Percentiles rank a stretch among this genome's conserved stretches.
Conservation (phyloP, 2,113 vertebrate genomes). For the Pluvialis apricaria region DNA sequence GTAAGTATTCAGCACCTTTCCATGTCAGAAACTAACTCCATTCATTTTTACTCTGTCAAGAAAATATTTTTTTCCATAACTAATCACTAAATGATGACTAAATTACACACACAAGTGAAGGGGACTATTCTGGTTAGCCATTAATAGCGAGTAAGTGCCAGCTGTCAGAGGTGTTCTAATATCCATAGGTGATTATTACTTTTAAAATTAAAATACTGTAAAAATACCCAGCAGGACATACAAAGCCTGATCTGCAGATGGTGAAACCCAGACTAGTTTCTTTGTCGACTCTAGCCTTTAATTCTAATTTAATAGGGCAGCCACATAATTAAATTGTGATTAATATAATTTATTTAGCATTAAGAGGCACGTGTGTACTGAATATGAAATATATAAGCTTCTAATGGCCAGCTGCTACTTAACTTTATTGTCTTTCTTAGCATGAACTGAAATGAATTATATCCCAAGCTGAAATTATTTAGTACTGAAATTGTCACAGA, state of each 20-base stretch:
- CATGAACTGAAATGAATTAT: not conserved
- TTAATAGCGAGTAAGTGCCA: not conserved
- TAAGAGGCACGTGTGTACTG: not conserved
- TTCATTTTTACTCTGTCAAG: not conserved
- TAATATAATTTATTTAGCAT: conserved; percentile 41
- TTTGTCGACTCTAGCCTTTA: not conserved
- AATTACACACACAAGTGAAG: not conserved
- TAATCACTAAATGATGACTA: not conserved
- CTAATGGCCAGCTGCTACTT: conserved; percentile 1
- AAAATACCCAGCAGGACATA: not conserved
- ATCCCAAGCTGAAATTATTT: not conserved
- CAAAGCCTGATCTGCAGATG: not conserved
- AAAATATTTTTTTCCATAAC: not conserved
- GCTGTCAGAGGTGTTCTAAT: not conserved
- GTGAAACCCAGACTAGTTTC: not conserved
- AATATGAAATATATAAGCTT: not conserved
- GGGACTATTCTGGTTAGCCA: not conserved
- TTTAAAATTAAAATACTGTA: not conserved
- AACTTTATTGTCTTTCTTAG: conserved; percentile 14
- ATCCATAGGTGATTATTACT: not conserved
- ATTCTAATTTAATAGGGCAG: conserved; percentile 23
- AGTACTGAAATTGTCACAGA: not conserved
- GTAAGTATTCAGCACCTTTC: not conserved
- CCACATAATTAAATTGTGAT: not conserved
- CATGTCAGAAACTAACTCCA: not conserved